Base-by-base conservation (phyloP, 2,797 vertebrate genomes). In the Hoplostethus atlanticus region DNA sequence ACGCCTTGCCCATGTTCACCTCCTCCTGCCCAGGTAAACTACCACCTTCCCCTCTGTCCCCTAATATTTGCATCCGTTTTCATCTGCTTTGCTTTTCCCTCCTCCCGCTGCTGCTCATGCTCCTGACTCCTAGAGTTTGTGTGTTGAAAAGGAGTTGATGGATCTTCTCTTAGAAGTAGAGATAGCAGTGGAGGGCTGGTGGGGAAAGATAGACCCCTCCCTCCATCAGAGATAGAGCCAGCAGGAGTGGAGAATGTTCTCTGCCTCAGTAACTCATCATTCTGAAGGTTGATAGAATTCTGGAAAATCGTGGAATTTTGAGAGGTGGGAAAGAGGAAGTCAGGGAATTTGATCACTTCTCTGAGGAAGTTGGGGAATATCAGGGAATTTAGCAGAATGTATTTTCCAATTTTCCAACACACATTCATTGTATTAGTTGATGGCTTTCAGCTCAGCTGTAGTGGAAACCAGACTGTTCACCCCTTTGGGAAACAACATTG, bases 1-100 rank as follows among this genome's bases (percentile, higher is more conserved):
- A 94, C 5, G 93, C 96, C 10, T 84, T 99, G 84, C 98, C 98
- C 17, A 98, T 99, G 97, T 97, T 99, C 90, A 97, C 98, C 68
- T 99, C 98, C 11, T 96, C 98, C 52, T 99, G 98, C 80, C 98
- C 98, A 67, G 98, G 98, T 99, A 87, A 63, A 25, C 8, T 1
- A 40, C 16, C 30, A 4, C 25, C 52, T 54, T 28, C 50, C 13
- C 42, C 47, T 57, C 40, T 25, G 13, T 28, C 28, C 2, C 8
- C 3, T 28, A 25, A 44, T 47, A 7, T 42, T 65, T 36, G 9
- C 15, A 15, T 30, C 0, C 11, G 1, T 58, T 40, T 42, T 30
- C n/a, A 6, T 58, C 2, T 13, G 16, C 28, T 46, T 44, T 47
- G 12, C 9, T 0, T 54, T 28, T 28, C 28, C 28, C 28, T 21